A percentile compares a stretch with the other conserved stretches of the same genome.
phyloP scores from a whole-genome alignment of 2,113 vertebrate genomes.

The Cebidichthys violaceus region DNA sequence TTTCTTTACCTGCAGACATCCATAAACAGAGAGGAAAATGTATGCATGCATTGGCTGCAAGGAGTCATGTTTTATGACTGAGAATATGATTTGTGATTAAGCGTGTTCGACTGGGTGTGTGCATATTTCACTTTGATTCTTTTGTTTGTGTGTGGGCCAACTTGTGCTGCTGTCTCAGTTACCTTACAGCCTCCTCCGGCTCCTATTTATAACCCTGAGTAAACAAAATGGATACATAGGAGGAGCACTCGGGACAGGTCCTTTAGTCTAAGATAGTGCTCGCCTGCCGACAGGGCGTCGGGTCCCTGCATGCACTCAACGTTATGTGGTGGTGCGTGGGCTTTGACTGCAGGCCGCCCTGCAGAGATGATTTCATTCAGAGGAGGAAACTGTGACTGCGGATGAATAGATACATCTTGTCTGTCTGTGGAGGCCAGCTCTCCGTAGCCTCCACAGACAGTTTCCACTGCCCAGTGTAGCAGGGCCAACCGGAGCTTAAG shows the following conservation, averaged over 20 bases:
- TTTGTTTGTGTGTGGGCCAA: constrained; percentile 42
- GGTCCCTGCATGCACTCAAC: constrained; percentile 25
- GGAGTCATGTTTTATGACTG: constrained; percentile 9
- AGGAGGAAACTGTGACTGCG: constrained; percentile 61
- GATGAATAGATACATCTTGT: constrained; percentile 70
- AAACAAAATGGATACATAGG: constrained; percentile 68
- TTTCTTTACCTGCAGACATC: neutral
- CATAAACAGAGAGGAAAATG: neutral
- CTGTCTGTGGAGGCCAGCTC: constrained; percentile 38
- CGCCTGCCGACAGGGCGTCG: constrained; percentile 30
- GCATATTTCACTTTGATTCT: constrained; percentile 23
- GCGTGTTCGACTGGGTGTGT: neutral
- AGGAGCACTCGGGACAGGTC: constrained; percentile 13
- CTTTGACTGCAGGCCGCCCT: constrained; percentile 36
- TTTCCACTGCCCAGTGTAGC: constrained; percentile 51
- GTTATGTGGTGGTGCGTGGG: constrained; percentile 44
- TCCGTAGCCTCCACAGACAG: constrained; percentile 21
- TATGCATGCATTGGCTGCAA: neutral
- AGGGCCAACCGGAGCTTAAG: constrained; percentile 22
- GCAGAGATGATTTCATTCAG: constrained; percentile 65
- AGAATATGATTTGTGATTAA: constrained; percentile 20
- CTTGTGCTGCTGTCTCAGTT: constrained; percentile 58
- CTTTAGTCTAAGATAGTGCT: constrained; percentile 18
- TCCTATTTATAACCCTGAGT: constrained; percentile 71
- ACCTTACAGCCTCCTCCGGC: constrained; percentile 28